Evolutionary conservation across 2,113 vertebrate genomes (phyloP).

Genomic region (Notechis scutatus): DNA sequence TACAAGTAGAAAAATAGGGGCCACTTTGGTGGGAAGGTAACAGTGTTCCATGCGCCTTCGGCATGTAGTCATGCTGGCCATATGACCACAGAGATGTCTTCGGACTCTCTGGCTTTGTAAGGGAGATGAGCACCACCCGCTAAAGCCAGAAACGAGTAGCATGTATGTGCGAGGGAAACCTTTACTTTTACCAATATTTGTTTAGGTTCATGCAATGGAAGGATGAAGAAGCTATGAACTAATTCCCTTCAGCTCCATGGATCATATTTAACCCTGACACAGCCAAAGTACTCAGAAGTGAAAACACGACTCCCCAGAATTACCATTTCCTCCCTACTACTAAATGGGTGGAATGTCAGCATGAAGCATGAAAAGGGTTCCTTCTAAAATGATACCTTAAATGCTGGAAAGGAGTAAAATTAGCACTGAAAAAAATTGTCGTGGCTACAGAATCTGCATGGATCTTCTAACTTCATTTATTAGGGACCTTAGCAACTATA

Average conservation of each 20-base stretch:
- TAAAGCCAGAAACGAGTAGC: too few species aligned
- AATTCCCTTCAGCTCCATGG: constrained; percentile 34
- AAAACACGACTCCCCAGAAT: constrained; percentile 38
- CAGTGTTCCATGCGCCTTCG: too few species aligned
- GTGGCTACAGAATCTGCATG: constrained; percentile 37
- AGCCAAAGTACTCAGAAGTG: constrained; percentile 35
- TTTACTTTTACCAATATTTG: neutral
- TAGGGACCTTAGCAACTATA: constrained; percentile 30
- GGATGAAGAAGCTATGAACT: constrained; percentile 22
- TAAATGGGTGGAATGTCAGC: constrained; percentile 32
- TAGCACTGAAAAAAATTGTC: neutral
- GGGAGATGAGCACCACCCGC: too few species aligned
- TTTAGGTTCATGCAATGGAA: constrained; percentile 25
- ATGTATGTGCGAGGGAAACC: too few species aligned
- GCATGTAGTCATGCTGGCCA: too few species aligned
- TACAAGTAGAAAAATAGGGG: too few species aligned
- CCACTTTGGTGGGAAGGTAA: too few species aligned
- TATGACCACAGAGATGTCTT: too few species aligned
- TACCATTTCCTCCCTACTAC: constrained; percentile 41
- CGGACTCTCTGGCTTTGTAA: too few species aligned
- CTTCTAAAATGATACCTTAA: constrained; percentile 13
- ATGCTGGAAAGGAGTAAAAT: constrained; percentile 39
- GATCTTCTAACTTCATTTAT: constrained; percentile 27
- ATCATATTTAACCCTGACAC: constrained; percentile 54
- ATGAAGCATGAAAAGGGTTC: constrained; percentile 6